Conservation (phyloP, 2,888 invertebrate genomes). For the Sturmia bella region DNA sequence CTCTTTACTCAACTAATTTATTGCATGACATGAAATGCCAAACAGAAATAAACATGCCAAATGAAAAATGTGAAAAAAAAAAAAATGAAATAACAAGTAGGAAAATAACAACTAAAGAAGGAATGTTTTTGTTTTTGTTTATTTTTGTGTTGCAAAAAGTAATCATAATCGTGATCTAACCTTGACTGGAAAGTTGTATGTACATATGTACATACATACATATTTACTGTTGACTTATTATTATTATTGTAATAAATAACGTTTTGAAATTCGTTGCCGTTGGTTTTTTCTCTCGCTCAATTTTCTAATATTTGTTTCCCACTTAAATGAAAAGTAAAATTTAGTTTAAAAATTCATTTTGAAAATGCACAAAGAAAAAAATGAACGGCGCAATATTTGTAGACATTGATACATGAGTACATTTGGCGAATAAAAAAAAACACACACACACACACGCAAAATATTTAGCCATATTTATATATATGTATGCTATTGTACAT, state of each 20-base stretch:
- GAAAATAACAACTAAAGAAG: constrained; percentile 28
- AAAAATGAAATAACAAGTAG: constrained; percentile 1
- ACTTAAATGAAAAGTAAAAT: constrained; percentile 25
- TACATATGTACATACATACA: too few relatives aligned
- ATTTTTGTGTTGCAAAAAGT: constrained; percentile 18
- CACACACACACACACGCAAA: too few relatives aligned
- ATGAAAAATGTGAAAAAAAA: neutral
- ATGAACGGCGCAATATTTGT: constrained; percentile 43
- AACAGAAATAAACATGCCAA: neutral
- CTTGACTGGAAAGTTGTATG: constrained; percentile 45
- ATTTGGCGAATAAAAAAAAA: constrained; percentile 19
- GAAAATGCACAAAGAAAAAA: constrained; percentile 16
- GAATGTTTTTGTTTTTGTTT: constrained; percentile 43
- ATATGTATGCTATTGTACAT: too few relatives aligned
- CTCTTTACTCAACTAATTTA: too few relatives aligned
- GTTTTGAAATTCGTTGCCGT: neutral
- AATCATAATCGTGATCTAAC: constrained; percentile 40
- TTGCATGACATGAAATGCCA: constrained; percentile 10
- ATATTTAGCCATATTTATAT: too few relatives aligned
- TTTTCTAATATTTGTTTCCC: constrained; percentile 2
- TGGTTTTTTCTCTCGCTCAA: neutral
- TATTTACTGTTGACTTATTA: too few relatives aligned
- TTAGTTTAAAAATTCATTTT: constrained; percentile 32
- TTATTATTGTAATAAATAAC: constrained; percentile 4
- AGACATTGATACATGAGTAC: constrained; percentile 22